These are phyloP conservation scores for Acrocephalus kingi DNA, from an alignment of 2,113 vertebrate genomes.

Conservation along the genomic window DNA sequence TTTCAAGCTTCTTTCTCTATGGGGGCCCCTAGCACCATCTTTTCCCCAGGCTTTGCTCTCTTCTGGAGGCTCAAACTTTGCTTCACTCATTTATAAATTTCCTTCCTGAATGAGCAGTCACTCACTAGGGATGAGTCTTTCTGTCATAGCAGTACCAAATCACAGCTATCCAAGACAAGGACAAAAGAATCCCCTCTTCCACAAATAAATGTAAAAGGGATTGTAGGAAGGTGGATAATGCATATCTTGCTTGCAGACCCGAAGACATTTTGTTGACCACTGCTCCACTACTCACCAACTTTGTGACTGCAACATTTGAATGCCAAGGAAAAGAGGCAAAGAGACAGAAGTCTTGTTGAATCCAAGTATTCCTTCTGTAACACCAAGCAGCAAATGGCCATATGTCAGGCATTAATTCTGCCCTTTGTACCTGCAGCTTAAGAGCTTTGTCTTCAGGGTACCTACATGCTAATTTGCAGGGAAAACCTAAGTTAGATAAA, in stretches of 20 bases:
- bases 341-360: neutral
- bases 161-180: neutral
- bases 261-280: neutral
- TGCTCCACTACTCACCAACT: rapidly evolving
- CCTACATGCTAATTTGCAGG: neutral
- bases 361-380: neutral
- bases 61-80: neutral
- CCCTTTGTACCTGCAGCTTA: neutral
- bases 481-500: neutral
- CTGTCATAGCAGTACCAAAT: neutral
- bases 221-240: neutral
- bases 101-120: neutral
- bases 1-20: neutral
- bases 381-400: neutral
- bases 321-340: neutral
- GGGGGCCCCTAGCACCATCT: neutral
- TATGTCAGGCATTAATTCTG: neutral
- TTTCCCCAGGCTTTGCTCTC: neutral
- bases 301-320: neutral
- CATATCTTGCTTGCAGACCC: neutral
- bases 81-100: neutral
- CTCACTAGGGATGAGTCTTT: neutral
- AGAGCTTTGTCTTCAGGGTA: neutral
- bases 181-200: neutral
- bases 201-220: neutral